Base-by-base conservation (phyloP, 2,888 invertebrate species). In the Drosophila vallismaia region DNA sequence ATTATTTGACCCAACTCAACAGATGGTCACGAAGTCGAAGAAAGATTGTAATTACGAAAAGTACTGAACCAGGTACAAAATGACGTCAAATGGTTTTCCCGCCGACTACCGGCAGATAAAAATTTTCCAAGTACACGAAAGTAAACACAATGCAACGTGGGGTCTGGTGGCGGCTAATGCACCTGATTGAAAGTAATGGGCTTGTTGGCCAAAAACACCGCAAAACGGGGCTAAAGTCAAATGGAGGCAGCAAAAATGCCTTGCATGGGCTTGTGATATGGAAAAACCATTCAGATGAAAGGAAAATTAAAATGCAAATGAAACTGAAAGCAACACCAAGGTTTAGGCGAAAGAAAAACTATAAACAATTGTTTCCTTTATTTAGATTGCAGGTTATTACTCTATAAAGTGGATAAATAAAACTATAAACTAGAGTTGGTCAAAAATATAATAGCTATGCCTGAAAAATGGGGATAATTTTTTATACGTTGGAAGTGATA, bases 171-270 rank as follows among this genome's bases (percentile, higher is more conserved):
- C n/a, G 31, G 24, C 50, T 72, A 52, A 83, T 83, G 29, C 14
- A 31, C 24, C 50, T 74, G 57, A 83, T 83, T 83, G 77, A 80
- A 79, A 54, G 66, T 63, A 72, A 84, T 84, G 59, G 59, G 71
- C 66, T 44, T 45, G 58, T 55, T 56, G 59, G 70, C 74, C 64
- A 68, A 66, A 63, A 75, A 58, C 71, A 74, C 71, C 48, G 48
- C 60, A 48, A 75, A 64, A 46, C 55, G 49, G 38, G 59, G 70
- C 66, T 60, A 64, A 66, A 71, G 56, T 59, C 53, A 71, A 60
- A 28, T 26, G 42, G 46, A 59, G 56, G 33, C 24, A 63, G 38
- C 36, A 48, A 74, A 42, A 74, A 46, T 46, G 45, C 7, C 12
- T 40, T 36, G 57, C 45, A 28, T 62, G 45, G 26, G 33, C 26